Evolutionary conservation across 2,888 invertebrate species (phyloP).

Genomic region (Apantesis nais): DNA sequence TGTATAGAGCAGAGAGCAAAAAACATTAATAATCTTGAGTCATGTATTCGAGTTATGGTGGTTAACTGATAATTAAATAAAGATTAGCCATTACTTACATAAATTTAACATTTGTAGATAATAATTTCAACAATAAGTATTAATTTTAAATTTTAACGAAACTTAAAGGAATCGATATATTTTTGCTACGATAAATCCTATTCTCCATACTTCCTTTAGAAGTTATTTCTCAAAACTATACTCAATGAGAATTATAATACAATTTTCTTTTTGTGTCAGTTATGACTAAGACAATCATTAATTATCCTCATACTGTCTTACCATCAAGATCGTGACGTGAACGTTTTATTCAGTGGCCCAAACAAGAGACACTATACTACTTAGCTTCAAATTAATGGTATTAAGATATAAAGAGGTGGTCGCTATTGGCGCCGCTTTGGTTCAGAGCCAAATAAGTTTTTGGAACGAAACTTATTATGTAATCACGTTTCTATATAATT

Average conservation of each 20-base stretch:
- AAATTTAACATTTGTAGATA: no score
- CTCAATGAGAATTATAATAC: not conserved
- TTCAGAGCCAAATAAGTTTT: constrained; percentile 45
- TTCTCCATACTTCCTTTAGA: not conserved
- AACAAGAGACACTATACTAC: constrained; percentile 19
- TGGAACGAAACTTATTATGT: constrained; percentile 36
- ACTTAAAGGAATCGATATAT: not conserved
- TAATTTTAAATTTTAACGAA: not conserved
- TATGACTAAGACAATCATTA: not conserved
- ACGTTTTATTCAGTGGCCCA: constrained; percentile 5
- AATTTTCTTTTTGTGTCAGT: not conserved
- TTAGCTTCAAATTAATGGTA: constrained; percentile 30
- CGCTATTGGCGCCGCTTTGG: constrained; percentile 30
- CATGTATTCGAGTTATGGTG: no score
- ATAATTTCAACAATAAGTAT: no score
- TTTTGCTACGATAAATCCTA: not conserved
- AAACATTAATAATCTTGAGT: no score
- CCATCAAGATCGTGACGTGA: not conserved
- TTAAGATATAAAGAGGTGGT: constrained; percentile 42
- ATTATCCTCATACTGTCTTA: not conserved
- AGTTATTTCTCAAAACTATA: not conserved
- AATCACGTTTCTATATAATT: constrained; percentile 38
- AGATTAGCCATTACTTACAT: no score
- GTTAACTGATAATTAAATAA: no score
- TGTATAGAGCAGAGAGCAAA: no score